A percentile compares a stretch with the other conserved stretches of the same genome.
phyloP scores from a whole-genome alignment of 2,113 vertebrate genomes.

The Indicator indicator region DNA sequence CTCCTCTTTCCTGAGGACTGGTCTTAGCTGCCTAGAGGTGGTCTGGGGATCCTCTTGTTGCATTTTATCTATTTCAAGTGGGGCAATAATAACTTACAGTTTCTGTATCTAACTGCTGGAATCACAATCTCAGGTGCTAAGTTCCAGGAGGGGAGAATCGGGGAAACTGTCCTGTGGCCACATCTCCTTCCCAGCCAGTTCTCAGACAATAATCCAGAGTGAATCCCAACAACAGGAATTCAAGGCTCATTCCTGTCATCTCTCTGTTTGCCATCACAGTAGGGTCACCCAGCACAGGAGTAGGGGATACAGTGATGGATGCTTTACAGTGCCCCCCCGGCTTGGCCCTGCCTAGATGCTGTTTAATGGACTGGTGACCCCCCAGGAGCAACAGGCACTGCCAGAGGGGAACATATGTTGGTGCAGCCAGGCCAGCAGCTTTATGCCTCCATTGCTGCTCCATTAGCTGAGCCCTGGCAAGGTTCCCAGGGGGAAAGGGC shows the following conservation, averaged over 20 bases:
- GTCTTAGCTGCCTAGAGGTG: not conserved
- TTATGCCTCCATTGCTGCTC: not conserved
- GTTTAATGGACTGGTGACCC: not conserved
- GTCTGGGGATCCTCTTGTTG: not conserved
- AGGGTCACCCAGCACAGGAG: not conserved
- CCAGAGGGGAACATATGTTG: not conserved
- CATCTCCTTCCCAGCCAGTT: not conserved
- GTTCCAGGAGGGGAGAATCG: not conserved
- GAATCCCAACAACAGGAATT: rapidly evolving
- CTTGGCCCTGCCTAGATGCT: not conserved
- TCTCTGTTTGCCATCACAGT: not conserved
- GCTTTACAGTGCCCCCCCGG: not conserved
- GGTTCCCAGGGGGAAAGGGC: not conserved
- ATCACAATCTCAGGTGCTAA: not conserved
- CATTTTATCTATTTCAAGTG: not conserved
- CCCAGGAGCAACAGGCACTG: not conserved
- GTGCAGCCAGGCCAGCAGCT: not conserved
- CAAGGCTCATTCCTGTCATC: not conserved
- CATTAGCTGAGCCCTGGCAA: not conserved
- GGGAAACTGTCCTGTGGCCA: not conserved
- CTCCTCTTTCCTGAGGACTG: not conserved
- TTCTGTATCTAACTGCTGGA: not conserved
- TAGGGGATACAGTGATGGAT: rapidly evolving
- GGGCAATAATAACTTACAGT: not conserved
- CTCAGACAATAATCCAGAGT: not conserved